phyloP scores from a whole-genome alignment of 2,888 invertebrate species.

The Orchesella flavescens region DNA sequence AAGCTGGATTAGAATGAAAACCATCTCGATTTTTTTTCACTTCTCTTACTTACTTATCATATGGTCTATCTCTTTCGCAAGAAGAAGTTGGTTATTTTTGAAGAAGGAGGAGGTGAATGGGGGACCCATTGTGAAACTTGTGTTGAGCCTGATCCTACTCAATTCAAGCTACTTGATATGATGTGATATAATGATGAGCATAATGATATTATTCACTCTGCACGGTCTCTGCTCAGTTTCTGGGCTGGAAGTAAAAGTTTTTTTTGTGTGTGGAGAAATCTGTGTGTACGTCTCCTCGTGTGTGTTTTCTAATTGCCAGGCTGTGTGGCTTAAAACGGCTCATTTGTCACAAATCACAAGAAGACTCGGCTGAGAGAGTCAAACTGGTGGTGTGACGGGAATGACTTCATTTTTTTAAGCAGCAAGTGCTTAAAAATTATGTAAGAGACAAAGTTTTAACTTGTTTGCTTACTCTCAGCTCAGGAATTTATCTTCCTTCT shows the following conservation, averaged over 20 bases:
- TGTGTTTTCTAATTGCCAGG: slow-evolving; percentile 26
- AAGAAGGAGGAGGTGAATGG: too few species aligned
- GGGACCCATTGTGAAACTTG: neutral
- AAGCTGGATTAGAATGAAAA: slow-evolving; percentile 51
- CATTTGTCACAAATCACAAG: slow-evolving; percentile 57
- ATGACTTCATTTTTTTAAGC: slow-evolving; percentile 11
- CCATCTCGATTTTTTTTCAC: neutral
- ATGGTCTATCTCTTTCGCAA: neutral
- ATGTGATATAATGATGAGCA: too few species aligned
- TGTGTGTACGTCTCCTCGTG: neutral
- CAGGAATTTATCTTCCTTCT: neutral
- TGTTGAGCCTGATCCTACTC: neutral
- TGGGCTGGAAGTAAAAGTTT: too few species aligned
- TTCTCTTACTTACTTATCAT: neutral
- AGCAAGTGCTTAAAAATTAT: slow-evolving; percentile 13
- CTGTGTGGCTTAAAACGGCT: slow-evolving; percentile 57
- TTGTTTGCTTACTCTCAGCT: slow-evolving; percentile 1
- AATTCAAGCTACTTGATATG: too few species aligned
- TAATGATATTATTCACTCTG: too few species aligned
- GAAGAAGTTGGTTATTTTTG: neutral
- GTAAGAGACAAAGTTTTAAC: neutral
- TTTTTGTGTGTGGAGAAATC: neutral
- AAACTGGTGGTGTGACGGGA: slow-evolving; percentile 2
- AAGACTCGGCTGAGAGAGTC: neutral
- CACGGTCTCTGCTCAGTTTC: too few species aligned